A percentile compares a stretch with the other conserved stretches of the same genome.
Evolutionary conservation across 2,113 vertebrate species (phyloP).

Genomic region (Megaptera novaeangliae): DNA sequence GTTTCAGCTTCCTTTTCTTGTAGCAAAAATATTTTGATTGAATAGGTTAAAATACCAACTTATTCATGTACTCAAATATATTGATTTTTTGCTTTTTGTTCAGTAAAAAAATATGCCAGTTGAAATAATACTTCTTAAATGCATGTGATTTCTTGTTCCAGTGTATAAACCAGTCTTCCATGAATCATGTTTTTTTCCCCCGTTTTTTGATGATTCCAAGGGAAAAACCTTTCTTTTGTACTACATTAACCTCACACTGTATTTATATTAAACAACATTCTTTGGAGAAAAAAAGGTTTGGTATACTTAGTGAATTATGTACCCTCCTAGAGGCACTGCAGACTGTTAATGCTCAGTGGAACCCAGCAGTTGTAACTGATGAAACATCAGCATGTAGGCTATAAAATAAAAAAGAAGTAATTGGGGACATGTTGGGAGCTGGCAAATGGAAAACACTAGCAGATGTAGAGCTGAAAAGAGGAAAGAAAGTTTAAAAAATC

Average conservation of each 20-base stretch:
- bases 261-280: slow-evolving; percentile 70
- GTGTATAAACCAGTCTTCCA: neutral
- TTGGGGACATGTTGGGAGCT: slow-evolving; percentile 59
- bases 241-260: slow-evolving; percentile 50
- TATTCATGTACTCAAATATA: slow-evolving; percentile 4
- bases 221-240: slow-evolving; percentile 52
- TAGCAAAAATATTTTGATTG: slow-evolving; percentile 57
- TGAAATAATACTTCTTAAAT: slow-evolving; percentile 49
- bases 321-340: neutral
- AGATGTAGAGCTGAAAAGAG: slow-evolving; percentile 36
- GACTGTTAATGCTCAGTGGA: slow-evolving; percentile 44
- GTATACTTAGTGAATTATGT: slow-evolving; percentile 45
- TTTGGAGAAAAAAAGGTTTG: slow-evolving; percentile 27
- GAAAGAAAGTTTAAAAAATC: slow-evolving; percentile 47
- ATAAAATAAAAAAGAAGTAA: slow-evolving; percentile 67
- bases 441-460: slow-evolving; percentile 49
- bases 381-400: slow-evolving; percentile 62
- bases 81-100: slow-evolving; percentile 58
- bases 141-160: slow-evolving; percentile 27
- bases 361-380: slow-evolving; percentile 44
- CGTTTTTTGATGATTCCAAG: slow-evolving; percentile 37
- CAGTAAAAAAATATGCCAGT: slow-evolving; percentile 31
- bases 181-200: slow-evolving; percentile 6
- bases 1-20: neutral
- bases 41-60: slow-evolving; percentile 55